Evolutionary conservation across 1,140 invertebrate species (phyloP).

Genomic region (Lithobius niger): DNA sequence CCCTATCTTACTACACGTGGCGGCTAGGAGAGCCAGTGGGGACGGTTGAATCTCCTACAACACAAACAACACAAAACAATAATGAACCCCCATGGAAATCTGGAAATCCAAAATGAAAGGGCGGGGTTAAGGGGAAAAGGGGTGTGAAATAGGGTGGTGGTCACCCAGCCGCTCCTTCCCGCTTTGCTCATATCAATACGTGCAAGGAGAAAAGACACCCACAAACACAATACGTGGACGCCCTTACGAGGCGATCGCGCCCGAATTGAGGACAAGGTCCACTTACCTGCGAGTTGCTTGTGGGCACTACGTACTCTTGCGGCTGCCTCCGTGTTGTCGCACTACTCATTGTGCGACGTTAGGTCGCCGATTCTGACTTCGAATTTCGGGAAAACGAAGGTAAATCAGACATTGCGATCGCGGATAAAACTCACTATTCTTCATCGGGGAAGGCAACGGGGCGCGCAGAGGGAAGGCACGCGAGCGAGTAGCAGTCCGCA

Average conservation of each 20-base stretch:
- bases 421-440: no score
- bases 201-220: neutral
- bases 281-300: slow-evolving; percentile 20
- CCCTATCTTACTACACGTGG: slow-evolving; percentile 59
- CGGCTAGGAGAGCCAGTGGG: slow-evolving; percentile 54
- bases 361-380: no score
- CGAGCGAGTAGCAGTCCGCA: no score
- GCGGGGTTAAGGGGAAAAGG: slow-evolving; percentile 8
- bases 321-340: slow-evolving; percentile 14
- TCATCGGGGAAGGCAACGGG: no score
- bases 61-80: no score
- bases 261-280: neutral
- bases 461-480: no score
- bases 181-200: neutral
- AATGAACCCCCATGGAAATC: no score
- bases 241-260: neutral
- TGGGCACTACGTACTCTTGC: slow-evolving; percentile 20
- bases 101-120: no score
- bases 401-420: no score
- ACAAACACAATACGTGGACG: neutral
- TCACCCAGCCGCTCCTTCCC: neutral
- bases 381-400: no score
- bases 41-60: slow-evolving; percentile 40
- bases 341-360: no score
- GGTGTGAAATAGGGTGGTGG: neutral